Evolutionary conservation across 1,140 invertebrate species (phyloP).

Genomic region (Trichoplusia ni): DNA sequence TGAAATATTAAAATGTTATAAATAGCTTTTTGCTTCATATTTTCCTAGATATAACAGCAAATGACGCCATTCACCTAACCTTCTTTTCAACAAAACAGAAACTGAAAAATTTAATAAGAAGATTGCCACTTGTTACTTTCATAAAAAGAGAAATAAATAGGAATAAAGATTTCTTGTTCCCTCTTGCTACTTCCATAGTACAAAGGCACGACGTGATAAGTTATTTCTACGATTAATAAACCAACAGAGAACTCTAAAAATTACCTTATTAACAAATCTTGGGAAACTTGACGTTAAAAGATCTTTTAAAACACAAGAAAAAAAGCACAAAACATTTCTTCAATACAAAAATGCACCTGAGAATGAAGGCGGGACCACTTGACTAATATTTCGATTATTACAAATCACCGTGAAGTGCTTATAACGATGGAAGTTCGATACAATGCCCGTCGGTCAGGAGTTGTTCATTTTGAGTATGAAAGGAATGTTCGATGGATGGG

Average conservation of each 20-base stretch:
- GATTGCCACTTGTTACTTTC: too few species aligned
- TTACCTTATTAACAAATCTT: constrained; percentile 74
- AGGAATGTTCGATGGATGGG: constrained; percentile 43
- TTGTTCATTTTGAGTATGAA: not conserved
- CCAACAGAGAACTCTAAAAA: constrained; percentile 55
- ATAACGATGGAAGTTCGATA: constrained; percentile 11
- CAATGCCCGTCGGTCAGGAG: constrained; percentile 30
- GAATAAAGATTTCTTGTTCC: too few species aligned
- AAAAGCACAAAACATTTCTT: constrained; percentile 73
- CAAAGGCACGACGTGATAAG: too few species aligned
- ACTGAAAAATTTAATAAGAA: too few species aligned
- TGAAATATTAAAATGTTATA: too few species aligned
- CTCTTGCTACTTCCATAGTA: too few species aligned
- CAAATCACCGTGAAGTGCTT: constrained; percentile 51
- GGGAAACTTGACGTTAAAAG: constrained; percentile 73
- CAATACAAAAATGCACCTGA: constrained; percentile 81
- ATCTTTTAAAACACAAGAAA: constrained; percentile 74
- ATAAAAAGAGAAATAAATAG: too few species aligned
- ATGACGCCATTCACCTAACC: too few species aligned
- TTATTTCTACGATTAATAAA: not conserved
- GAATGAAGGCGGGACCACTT: constrained; percentile 79
- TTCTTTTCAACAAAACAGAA: too few species aligned
- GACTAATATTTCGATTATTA: constrained; percentile 77
- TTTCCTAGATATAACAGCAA: too few species aligned
- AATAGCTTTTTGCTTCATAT: too few species aligned